phyloP scores from a whole-genome alignment of 2,113 vertebrate genomes.

The Pagrus major region DNA sequence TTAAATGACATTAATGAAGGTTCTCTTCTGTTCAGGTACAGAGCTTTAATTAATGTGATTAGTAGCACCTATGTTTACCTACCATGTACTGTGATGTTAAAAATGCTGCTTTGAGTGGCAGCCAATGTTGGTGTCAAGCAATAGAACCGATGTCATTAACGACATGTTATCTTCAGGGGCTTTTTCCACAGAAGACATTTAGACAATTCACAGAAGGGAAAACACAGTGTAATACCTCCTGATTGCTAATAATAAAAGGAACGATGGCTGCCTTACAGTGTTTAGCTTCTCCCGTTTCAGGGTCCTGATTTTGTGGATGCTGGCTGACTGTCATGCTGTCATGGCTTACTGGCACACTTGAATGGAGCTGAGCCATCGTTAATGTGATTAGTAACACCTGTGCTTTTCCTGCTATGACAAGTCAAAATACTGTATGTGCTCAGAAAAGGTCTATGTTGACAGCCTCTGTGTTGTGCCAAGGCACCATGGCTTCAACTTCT shows the following conservation, averaged over 20 bases:
- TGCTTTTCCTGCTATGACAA: conserved; percentile 1
- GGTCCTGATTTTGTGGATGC: neutral
- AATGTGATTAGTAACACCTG: conserved; percentile 41
- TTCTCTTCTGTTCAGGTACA: too few species aligned
- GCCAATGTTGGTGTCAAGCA: neutral
- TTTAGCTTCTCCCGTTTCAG: conserved; percentile 17
- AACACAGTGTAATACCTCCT: neutral
- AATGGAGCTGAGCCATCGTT: neutral
- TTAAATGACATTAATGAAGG: too few species aligned
- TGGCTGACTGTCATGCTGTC: conserved; percentile 12
- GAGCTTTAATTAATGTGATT: too few species aligned
- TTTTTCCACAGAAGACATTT: neutral
- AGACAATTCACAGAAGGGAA: neutral
- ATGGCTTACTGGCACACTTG: neutral
- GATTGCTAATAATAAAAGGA: neutral
- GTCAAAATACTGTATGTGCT: conserved; percentile 15
- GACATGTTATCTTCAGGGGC: neutral
- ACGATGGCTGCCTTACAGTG: neutral
- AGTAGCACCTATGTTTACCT: too few species aligned
- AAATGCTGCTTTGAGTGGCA: too few species aligned
- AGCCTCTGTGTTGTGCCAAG: neutral
- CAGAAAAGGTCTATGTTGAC: neutral
- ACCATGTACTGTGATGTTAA: too few species aligned
- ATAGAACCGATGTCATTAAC: neutral
- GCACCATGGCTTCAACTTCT: neutral